These are phyloP conservation scores for Morone chrysops DNA, from an alignment of 2,113 vertebrate genomes.

Conservation along the genomic window DNA sequence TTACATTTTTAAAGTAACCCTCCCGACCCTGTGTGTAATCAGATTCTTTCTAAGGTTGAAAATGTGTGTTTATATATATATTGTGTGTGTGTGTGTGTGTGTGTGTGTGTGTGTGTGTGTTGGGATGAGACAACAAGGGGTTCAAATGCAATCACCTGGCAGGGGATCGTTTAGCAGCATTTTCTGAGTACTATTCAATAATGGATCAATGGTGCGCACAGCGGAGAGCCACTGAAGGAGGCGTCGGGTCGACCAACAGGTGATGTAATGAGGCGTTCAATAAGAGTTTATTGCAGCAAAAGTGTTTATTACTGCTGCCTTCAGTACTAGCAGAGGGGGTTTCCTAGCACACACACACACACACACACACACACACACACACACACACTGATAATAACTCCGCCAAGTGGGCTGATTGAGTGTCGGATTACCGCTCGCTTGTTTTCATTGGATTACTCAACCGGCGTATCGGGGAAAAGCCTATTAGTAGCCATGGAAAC, in stretches of 20 bases:
- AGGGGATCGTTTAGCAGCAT: constrained; percentile 25
- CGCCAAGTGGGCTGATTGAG: constrained; percentile 62
- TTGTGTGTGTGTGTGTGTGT: constrained; percentile 21
- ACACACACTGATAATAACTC: constrained; percentile 46
- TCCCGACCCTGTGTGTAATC: too few relatives aligned
- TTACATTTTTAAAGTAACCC: too few relatives aligned
- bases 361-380: constrained; percentile 33
- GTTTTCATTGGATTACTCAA: constrained; percentile 67
- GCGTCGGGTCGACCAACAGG: not conserved
- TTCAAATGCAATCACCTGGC: constrained; percentile 28
- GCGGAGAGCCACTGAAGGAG: constrained; percentile 23
- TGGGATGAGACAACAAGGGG: not conserved
- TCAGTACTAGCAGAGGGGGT: constrained; percentile 22
- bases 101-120: constrained; percentile 1
- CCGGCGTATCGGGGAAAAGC: constrained; percentile 44
- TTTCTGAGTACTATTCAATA: constrained; percentile 38
- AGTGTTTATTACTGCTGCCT: constrained; percentile 35
- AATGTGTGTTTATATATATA: too few relatives aligned
- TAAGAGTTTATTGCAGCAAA: constrained; percentile 18
- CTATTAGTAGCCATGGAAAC: constrained; percentile 71
- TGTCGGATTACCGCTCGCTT: constrained; percentile 57
- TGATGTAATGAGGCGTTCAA: constrained; percentile 44
- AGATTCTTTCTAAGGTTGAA: not conserved
- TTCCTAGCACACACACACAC: constrained; percentile 52
- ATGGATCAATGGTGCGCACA: not conserved